Evolutionary conservation across 2,888 invertebrate genomes (phyloP).

Genomic region (Lycocerus yunnanus): DNA sequence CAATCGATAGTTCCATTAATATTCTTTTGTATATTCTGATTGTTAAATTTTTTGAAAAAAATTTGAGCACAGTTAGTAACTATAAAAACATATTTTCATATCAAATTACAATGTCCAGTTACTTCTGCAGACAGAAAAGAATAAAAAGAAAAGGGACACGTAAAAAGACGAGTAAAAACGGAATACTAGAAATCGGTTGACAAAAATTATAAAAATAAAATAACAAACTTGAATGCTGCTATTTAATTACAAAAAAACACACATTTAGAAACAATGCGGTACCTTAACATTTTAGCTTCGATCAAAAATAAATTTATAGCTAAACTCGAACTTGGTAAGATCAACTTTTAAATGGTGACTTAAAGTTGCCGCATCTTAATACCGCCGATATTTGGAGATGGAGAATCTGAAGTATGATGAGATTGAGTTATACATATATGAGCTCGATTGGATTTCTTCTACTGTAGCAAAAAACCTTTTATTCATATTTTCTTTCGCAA

Average conservation of each 20-base stretch:
- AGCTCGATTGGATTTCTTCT: neutral
- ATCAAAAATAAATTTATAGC: neutral
- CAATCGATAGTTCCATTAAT: neutral
- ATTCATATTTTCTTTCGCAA: neutral
- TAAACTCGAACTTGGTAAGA: neutral
- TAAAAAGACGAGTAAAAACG: too few species aligned
- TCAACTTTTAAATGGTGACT: neutral
- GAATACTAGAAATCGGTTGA: too few species aligned
- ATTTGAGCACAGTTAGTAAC: neutral
- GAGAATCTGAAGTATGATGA: neutral
- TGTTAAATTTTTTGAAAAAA: neutral
- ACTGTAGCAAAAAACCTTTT: neutral
- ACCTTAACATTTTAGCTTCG: too few species aligned
- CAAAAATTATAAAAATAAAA: neutral
- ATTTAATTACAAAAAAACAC: neutral
- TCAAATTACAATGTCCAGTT: neutral
- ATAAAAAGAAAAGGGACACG: too few species aligned
- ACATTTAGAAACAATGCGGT: too few species aligned
- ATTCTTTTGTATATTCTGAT: neutral
- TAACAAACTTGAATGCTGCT: too few species aligned
- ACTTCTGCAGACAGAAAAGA: neutral
- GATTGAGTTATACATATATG: neutral
- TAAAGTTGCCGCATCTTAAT: neutral
- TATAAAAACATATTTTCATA: neutral
- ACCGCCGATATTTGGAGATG: neutral